Base-by-base conservation (phyloP, 64 coral and sea anemone genomes). In the Hydrozoanthus tunicans region DNA sequence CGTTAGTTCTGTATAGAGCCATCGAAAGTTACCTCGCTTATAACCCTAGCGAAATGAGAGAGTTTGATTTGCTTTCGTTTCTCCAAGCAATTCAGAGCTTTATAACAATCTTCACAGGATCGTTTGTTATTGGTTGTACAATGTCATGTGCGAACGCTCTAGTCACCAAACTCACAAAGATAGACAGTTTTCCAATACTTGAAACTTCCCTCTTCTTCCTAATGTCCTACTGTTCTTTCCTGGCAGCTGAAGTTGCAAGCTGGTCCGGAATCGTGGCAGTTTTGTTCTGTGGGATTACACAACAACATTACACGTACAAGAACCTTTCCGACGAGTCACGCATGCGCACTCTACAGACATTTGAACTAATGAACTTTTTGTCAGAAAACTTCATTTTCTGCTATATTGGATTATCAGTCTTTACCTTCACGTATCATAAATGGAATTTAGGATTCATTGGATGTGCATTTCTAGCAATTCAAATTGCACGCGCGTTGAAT, bases 1-100 rank as follows among this genome's bases (percentile, higher is more conserved):
- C 97, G 4, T 73, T 99, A 14, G 97, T 99, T 25, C 85, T 99
- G 9, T 99, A 99, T 55, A 69, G 97, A 62, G 97, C 97, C n/a
- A 95, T 99, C 23, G 97, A 99, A 79, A 99, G 92, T 73, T 99
- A 99, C 67, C 74, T 99, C 17, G 97, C 97, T 12, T 99, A 99
- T 76, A 95, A 99, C 71, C 97, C 94, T 14, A 93, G 91, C 62
- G 94, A 95, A 82, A 90, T 94, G 85, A 92, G 97, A 2, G 94
- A 96, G 75, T 99, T 99, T 62, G 97, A 99, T 75, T 59, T 99
- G 9, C 83, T 96, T 51, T 99, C 97, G 9, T 93, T 93, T 81
- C 51, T 96, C 6, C 90, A 92, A 60, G 97, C 97, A 57, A 81
- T 94, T 11, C 90, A 81, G 23, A 93, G 93, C 79, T 99, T 99